Evolutionary conservation across 2,888 invertebrate genomes (phyloP), one percentile per base, ranked within the genome.

Genomic region (Lasioglossum morio): DNA sequence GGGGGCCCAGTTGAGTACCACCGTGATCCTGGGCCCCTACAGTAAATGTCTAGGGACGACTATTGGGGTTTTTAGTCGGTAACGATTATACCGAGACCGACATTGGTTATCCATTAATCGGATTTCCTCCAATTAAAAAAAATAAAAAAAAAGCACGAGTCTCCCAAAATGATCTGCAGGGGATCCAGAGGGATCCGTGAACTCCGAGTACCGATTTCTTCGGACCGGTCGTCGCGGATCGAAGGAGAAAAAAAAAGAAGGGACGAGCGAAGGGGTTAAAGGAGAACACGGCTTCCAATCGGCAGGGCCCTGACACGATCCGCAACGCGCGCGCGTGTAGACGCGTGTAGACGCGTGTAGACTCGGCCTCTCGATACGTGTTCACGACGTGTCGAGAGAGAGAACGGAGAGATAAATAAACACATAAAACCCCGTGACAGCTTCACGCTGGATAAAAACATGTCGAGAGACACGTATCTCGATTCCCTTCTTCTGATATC

Each of bases 351-450:
- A 84, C 72, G 69, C 84, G 19, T 34, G 72, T 73, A 73, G 72
- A 30, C 69, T 63, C 81, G 46, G 82, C 82, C 72, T 66, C 43
- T 37, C 82, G 78, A 86, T 78, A 84, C 84, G 78, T 30, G 79
- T 73, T 69, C 75, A 72, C 74, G 86, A 82, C 76, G 86, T 81
- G 85, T 77, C 57, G 81, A 48, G 57, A 89, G 57, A 89, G 78
- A 84, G 60, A 53, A 53, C 63, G 73, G 82, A 87, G 88, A 92
- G 92, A 92, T 92, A 93, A 93, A 93, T 93, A 93, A 93, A 93
- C 91, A 90, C 89, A 91, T 93, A 92, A 93, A 93, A 92, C 89
- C 87, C 82, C 87, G 90, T 93, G 93, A 93, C 93, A 93, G 94
- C 92, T 93, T 92, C 90, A 89, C 91, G 92, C 88, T 75, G 88